Conservation (phyloP, 2,113 vertebrate species). For the Zosterops borbonicus region DNA sequence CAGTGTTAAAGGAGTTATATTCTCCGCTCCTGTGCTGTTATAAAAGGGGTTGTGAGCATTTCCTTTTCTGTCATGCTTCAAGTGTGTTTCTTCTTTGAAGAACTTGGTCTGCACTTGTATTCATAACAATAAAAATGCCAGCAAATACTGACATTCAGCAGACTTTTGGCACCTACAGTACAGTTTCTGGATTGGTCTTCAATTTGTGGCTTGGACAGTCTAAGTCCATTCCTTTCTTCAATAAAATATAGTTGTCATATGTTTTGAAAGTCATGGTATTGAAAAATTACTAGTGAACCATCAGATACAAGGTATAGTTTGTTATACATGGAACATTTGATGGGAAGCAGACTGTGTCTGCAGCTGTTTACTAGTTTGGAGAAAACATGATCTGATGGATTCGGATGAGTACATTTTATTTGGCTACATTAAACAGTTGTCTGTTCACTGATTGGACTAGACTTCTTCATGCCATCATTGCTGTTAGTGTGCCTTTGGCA, state of each 20-base stretch:
- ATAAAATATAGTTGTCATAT: slow-evolving; percentile 66
- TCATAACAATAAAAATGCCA: slow-evolving; percentile 53
- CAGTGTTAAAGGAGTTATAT: not conserved
- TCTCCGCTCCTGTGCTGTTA: slow-evolving; percentile 24
- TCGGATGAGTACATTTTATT: slow-evolving; percentile 65
- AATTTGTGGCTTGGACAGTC: slow-evolving; percentile 21
- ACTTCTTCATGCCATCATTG: not conserved
- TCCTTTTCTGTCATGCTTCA: slow-evolving; percentile 5
- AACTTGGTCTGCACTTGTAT: slow-evolving; percentile 40
- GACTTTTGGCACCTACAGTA: slow-evolving; percentile 42
- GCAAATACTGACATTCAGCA: slow-evolving; percentile 50
- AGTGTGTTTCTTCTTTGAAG: slow-evolving; percentile 32
- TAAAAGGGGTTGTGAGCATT: slow-evolving; percentile 21
- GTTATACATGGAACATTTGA: slow-evolving; percentile 58
- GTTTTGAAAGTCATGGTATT: slow-evolving; percentile 61
- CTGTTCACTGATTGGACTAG: slow-evolving; percentile 30
- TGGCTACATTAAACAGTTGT: slow-evolving; percentile 33
- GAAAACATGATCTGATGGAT: slow-evolving; percentile 64
- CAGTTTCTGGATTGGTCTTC: slow-evolving; percentile 42
- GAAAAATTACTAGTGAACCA: slow-evolving; percentile 67
- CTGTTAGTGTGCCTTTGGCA: not conserved
- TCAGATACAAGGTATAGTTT: slow-evolving; percentile 62
- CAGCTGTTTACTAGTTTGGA: slow-evolving; percentile 67
- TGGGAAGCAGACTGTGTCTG: slow-evolving; percentile 70
- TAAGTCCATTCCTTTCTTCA: slow-evolving; percentile 53